phyloP scores from a whole-genome alignment of 2,888 invertebrate species.

The Agonum fuliginosum region DNA sequence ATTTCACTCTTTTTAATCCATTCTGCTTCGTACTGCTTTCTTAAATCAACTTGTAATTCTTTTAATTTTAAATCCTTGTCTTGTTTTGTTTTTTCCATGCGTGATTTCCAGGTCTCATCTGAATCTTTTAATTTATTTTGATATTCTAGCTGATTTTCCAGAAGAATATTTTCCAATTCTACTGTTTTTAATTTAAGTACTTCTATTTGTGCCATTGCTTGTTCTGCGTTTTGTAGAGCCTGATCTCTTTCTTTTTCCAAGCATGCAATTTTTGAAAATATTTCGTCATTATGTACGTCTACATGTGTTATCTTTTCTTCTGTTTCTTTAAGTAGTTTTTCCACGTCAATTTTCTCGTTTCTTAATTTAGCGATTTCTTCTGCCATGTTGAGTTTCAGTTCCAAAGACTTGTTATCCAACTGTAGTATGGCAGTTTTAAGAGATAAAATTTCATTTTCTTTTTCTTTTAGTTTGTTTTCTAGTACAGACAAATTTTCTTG shows the following conservation, averaged over 20 bases:
- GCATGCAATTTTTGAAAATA: slow-evolving; percentile 61
- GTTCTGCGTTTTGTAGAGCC: slow-evolving; percentile 66
- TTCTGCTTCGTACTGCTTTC: slow-evolving; percentile 75
- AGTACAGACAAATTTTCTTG: slow-evolving; percentile 73
- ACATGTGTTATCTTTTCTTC: slow-evolving; percentile 67
- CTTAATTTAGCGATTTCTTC: slow-evolving; percentile 60
- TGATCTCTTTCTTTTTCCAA: slow-evolving; percentile 54
- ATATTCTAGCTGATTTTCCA: slow-evolving; percentile 61
- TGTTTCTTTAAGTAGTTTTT: slow-evolving; percentile 66
- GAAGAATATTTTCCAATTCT: slow-evolving; percentile 62
- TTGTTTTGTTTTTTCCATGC: slow-evolving; percentile 62
- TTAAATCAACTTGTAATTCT: slow-evolving; percentile 68
- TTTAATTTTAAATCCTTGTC: slow-evolving; percentile 65
- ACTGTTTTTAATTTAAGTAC: slow-evolving; percentile 63
- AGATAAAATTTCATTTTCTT: slow-evolving; percentile 71
- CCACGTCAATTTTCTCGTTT: slow-evolving; percentile 63
- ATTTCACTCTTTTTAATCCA: slow-evolving; percentile 77
- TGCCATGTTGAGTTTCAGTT: slow-evolving; percentile 60
- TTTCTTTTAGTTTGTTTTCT: slow-evolving; percentile 71
- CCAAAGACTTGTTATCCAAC: slow-evolving; percentile 61
- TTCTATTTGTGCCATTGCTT: slow-evolving; percentile 64
- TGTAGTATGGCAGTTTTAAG: slow-evolving; percentile 68
- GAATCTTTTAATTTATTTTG: slow-evolving; percentile 64
- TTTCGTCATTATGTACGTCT: slow-evolving; percentile 62
- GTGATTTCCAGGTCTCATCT: slow-evolving; percentile 64